Evolutionary conservation across 92 coral and sea anemone genomes (phyloP).

Genomic region (Parazoanthus atlanticus): DNA sequence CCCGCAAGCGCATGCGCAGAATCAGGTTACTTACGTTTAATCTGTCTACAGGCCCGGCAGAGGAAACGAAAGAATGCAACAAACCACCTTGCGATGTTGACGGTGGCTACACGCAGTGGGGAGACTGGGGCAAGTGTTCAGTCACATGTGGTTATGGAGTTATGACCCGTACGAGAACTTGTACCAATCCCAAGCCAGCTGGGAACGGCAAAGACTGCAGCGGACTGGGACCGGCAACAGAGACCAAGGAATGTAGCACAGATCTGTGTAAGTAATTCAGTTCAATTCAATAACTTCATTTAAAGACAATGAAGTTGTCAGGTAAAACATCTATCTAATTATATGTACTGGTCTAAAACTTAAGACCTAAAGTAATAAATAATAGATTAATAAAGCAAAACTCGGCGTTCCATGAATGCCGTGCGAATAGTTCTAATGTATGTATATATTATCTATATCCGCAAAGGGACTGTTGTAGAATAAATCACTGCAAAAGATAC

Average conservation of each 20-base stretch:
- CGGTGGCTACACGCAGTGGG: slow-evolving; percentile 12
- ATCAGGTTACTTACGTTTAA: neutral
- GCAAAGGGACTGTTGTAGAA: too few relatives aligned
- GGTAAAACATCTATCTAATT: too few relatives aligned
- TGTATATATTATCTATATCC: too few relatives aligned
- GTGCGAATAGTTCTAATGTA: too few relatives aligned
- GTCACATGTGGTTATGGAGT: slow-evolving; percentile 20
- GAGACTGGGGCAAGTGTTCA: slow-evolving; percentile 1
- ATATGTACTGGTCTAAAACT: too few relatives aligned
- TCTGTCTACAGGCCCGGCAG: neutral
- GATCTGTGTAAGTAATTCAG: neutral
- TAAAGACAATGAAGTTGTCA: too few relatives aligned
- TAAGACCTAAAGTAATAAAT: too few relatives aligned
- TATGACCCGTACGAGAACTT: neutral
- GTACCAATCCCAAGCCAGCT: slow-evolving; percentile 10
- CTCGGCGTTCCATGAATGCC: too few relatives aligned
- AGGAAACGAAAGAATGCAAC: slow-evolving; percentile 13
- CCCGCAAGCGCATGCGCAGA: neutral
- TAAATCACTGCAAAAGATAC: too few relatives aligned
- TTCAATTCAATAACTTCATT: too few relatives aligned
- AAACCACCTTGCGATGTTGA: neutral
- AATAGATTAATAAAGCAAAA: too few relatives aligned
- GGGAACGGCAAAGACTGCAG: slow-evolving; percentile 18
- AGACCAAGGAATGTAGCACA: slow-evolving; percentile 24
- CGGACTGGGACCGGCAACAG: slow-evolving; percentile 21